A percentile compares a stretch with the other conserved stretches of the same genome.
phyloP scores from a whole-genome alignment of 2,797 vertebrate genomes.

The Fundulus diaphanus region DNA sequence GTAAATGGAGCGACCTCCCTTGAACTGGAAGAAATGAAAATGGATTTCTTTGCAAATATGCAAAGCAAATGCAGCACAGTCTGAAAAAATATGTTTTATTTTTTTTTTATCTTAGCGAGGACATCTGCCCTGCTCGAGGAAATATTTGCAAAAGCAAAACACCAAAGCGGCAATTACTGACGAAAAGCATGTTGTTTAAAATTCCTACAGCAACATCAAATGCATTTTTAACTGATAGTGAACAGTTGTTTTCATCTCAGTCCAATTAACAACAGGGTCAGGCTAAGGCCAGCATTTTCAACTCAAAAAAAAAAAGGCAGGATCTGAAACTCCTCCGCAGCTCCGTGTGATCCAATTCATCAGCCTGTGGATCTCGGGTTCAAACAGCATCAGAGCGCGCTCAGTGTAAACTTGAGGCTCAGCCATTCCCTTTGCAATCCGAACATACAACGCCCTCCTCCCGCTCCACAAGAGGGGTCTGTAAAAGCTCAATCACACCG shows the following conservation, averaged over 20 bases:
- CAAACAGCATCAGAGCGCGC: constrained; percentile 60
- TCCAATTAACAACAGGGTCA: constrained; percentile 64
- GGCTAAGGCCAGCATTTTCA: constrained; percentile 48
- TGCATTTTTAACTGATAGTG: constrained; percentile 46
- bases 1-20: background rate
- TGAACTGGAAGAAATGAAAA: background rate
- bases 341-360: constrained; percentile 42
- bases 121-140: constrained; percentile 18
- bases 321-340: constrained; percentile 42
- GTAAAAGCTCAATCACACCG: background rate
- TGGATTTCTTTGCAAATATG: background rate
- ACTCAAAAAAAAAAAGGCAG: constrained; percentile 42
- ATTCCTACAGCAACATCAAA: constrained; percentile 61
- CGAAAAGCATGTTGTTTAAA: constrained; percentile 38
- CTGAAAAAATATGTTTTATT: background rate
- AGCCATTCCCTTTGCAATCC: constrained; percentile 41
- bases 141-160: constrained; percentile 48
- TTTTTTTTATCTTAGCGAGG: constrained; percentile 27
- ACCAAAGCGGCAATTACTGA: constrained; percentile 39
- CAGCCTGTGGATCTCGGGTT: constrained; percentile 61
- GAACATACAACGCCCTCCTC: constrained; percentile 39
- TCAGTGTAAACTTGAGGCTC: constrained; percentile 61
- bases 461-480: background rate
- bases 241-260: constrained; percentile 53
- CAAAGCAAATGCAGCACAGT: constrained; percentile 9